Evolutionary conservation across 1,140 invertebrate genomes (phyloP), one percentile per base, ranked within the genome.

Genomic region (Zaprionus kolodkinae): DNA sequence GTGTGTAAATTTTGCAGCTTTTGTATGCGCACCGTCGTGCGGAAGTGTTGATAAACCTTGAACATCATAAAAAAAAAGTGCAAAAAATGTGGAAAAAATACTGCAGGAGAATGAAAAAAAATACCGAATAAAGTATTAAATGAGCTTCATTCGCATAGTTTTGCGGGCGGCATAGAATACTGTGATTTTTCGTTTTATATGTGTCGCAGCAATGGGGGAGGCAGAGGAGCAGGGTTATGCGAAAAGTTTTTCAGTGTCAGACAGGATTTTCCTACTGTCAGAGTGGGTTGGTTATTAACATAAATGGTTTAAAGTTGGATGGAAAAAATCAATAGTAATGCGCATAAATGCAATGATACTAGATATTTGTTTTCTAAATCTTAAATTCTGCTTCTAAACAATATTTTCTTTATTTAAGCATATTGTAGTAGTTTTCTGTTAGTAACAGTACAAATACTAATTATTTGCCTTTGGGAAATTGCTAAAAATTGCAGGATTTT

Each of bases 11-110:
- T 83, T 79, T 80, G 69, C 73, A 80, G 85, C 71, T 88, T 88
- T 84, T 88, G 84, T 84, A 80, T 88, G 84, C 84, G 80, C 80
- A 87, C 85, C 77, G 80, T 78, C 73, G 84, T 88, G 84, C 84
- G 84, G 84, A 87, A 87, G 84, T 87, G 84, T 88, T 87, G 84
- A 87, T 87, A 88, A 87, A 88, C 83, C 79, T 72, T 72, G 45
- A 21, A 43, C 55, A 57, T 15, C 36, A 21, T 21, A 21, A 21
- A 21, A 21, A 21, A 21, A 21, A 21, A 21, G 21, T 21, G 21
- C 21, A 50, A 67, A 45, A 60, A 40, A 55, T 17, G 62, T 21
- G 35, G 43, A 25, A 15, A 82, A 60, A 65, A 45, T 27, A 52
- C 52, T 45, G n/a, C 35, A 57, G 48, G 13, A 21, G 21, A 21